Conservation (phyloP, 2,797 vertebrate genomes). For the Poeciliopsis turneri region DNA sequence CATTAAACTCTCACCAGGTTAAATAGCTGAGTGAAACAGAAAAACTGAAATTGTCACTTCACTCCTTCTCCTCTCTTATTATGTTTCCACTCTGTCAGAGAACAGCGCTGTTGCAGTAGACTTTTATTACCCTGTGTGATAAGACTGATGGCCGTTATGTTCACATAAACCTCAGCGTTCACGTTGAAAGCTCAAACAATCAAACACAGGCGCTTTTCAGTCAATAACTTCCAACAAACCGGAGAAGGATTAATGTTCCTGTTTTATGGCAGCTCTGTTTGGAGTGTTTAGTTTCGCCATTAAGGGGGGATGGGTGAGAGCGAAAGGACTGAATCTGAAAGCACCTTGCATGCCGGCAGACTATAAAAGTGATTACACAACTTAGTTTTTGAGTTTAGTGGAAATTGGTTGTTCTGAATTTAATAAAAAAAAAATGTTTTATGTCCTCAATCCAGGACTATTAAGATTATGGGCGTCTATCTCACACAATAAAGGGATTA, state of each 20-base stretch:
- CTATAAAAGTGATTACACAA: constrained; percentile 43
- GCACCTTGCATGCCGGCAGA: constrained; percentile 25
- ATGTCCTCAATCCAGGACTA: constrained; percentile 66
- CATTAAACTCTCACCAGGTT: constrained; percentile 38
- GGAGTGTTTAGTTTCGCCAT: constrained; percentile 29
- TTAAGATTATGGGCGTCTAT: constrained; percentile 70
- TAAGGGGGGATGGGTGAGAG: constrained; percentile 21
- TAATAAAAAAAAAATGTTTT: constrained; percentile 54
- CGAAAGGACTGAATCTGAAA: constrained; percentile 38
- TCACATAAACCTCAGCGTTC: constrained; percentile 33
- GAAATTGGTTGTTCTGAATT: constrained; percentile 57
- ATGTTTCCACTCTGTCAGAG: constrained; percentile 26
- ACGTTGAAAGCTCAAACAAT: constrained; percentile 43
- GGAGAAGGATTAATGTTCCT: constrained; percentile 46
- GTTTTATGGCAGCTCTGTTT: constrained; percentile 27
- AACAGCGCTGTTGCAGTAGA: constrained; percentile 15
- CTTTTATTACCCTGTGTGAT: constrained; percentile 40
- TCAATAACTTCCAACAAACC: constrained; percentile 41
- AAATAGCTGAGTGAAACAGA: constrained; percentile 29
- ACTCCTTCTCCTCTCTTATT: constrained; percentile 17
- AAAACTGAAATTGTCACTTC: constrained; percentile 28
- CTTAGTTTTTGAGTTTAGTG: constrained; percentile 47
- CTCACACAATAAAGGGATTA: constrained; percentile 73
- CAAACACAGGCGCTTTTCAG: constrained; percentile 29
- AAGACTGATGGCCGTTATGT: constrained; percentile 49